Evolutionary conservation across 2,113 vertebrate genomes (phyloP), one percentile per base, ranked within the genome.

Genomic region (Engystomops pustulosus): DNA sequence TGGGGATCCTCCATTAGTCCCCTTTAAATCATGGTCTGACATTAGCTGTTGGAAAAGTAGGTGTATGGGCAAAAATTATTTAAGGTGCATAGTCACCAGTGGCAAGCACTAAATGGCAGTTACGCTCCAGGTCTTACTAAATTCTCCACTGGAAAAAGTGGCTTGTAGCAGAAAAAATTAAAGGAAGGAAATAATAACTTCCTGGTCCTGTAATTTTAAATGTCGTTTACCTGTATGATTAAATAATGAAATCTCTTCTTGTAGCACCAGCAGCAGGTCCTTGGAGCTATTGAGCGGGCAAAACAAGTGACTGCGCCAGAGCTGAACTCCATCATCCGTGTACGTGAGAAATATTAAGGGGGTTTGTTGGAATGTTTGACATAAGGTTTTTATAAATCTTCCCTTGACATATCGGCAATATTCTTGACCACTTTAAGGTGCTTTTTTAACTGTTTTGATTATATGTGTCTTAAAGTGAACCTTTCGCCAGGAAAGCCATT

Each of bases 271-370:
- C 98, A 99, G 90, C 97, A 99, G 89, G 98, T 99, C 86, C 91
- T 99, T 90, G 97, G 97, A 20, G 97, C 97, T 86, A 99, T 99
- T 0, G 98, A 99, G 87, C 90, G 98, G 85, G 97, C 98, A 76
- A 99, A 99, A 90, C 97, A 99, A 90, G 98, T 99, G 85, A 99
- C 97, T 0, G 97, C 97, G 0, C 97, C 97, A 0, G 97, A 99
- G 89, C 96, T 99, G 92, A 99, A 99, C 93, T 98, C 98, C 89
- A 99, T 99, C 91, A 99, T 99, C 91, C 94, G 98, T 87, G 98
- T 99, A 94, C 47, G 95, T 93, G 87, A 15, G 62, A 87, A 81
- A 41, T 0, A 53, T 30, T 3, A 53, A 34, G 32, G 32, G 17
- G 20, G 12, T 25, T 17, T 25, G n/a, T 2, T 41, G 10, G 1